Evolutionary conservation across 1,140 invertebrate species (phyloP).

Genomic region (Sitophilus oryzae): DNA sequence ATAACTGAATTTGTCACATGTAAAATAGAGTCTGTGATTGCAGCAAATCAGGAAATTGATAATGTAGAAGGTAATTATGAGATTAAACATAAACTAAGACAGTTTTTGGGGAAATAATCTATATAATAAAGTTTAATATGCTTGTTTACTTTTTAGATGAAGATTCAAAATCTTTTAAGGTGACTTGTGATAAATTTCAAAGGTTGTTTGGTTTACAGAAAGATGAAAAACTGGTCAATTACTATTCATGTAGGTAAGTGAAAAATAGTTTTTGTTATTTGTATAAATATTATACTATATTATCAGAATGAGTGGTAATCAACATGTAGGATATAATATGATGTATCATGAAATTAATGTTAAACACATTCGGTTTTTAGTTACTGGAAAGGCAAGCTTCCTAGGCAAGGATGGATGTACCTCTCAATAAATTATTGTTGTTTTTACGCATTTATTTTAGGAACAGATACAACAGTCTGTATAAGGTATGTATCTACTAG

Average conservation of each 20-base stretch:
- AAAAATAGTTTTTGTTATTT: too few species aligned
- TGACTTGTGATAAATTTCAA: conserved; percentile 78
- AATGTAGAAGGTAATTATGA: conserved; percentile 33
- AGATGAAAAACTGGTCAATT: conserved; percentile 94
- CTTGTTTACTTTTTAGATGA: conserved; percentile 58
- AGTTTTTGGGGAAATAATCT: background rate
- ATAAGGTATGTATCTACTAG: conserved; percentile 46
- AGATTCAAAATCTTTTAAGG: conserved; percentile 75
- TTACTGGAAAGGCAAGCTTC: conserved; percentile 88
- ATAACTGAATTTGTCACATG: conserved; percentile 91
- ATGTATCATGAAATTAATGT: background rate
- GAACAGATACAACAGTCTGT: conserved; percentile 81
- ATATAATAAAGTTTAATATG: conserved; percentile 2
- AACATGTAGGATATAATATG: too few species aligned
- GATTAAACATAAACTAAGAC: background rate
- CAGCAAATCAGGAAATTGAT: conserved; percentile 52
- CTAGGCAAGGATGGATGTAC: conserved; percentile 93
- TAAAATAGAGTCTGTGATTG: conserved; percentile 91
- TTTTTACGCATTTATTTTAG: conserved; percentile 93
- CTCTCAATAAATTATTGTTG: conserved; percentile 92
- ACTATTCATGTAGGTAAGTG: conserved; percentile 83
- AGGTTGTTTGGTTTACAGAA: conserved; percentile 84
- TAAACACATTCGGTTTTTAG: conserved; percentile 46
- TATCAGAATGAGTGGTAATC: too few species aligned
- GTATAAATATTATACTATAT: too few species aligned